Conservation (phyloP, 2,888 invertebrate genomes). For the Polyommatus icarus region DNA sequence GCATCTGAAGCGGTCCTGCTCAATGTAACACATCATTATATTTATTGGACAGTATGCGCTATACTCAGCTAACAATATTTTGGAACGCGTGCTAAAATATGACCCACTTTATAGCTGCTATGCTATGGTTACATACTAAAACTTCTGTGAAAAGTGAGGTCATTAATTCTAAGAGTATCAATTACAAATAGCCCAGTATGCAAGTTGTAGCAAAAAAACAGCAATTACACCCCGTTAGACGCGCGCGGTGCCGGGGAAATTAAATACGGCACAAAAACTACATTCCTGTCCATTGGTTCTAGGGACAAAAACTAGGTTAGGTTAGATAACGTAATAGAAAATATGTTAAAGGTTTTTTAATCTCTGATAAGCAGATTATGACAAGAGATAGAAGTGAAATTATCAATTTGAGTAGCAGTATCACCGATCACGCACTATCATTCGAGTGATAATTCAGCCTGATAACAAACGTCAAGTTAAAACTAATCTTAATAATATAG, state of each 20-base stretch:
- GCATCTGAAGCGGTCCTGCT: neutral
- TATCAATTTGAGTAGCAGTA: no score
- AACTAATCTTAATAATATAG: neutral
- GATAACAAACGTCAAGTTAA: neutral
- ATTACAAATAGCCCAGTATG: neutral
- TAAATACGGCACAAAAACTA: neutral
- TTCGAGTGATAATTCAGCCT: no score
- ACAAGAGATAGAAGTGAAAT: neutral
- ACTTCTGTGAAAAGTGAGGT: neutral
- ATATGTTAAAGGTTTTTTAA: neutral
- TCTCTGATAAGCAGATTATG: neutral
- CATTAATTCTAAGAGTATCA: neutral
- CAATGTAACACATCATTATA: neutral
- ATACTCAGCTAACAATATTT: no score
- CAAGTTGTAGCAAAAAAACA: neutral
- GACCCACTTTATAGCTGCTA: neutral
- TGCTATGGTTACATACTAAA: neutral
- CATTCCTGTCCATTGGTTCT: neutral
- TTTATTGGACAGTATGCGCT: no score
- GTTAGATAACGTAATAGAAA: neutral
- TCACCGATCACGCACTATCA: no score
- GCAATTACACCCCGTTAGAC: slow-evolving; percentile 2
- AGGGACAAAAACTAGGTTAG: neutral
- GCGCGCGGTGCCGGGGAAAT: neutral
- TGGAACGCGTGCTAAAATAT: neutral